Evolutionary conservation across 1,140 invertebrate genomes (phyloP).

Genomic region (Tetragonula clypearis): DNA sequence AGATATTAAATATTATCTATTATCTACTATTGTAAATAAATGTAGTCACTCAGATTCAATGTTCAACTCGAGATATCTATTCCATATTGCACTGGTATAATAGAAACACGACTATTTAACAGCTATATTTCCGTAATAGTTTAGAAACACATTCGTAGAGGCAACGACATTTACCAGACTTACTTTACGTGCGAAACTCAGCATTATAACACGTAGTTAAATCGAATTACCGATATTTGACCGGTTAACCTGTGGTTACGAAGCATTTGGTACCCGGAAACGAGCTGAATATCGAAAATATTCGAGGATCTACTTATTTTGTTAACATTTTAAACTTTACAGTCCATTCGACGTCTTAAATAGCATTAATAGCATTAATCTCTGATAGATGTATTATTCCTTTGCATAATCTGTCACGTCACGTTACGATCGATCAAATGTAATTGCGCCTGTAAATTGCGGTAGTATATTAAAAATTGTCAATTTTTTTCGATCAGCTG

Average conservation of each 20-base stretch:
- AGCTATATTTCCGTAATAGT: neutral
- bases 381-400: too few relatives aligned
- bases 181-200: conserved; percentile 14
- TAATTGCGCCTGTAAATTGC: too few relatives aligned
- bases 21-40: neutral
- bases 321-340: neutral
- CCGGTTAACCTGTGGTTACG: conserved; percentile 61
- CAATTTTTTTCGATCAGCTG: neutral
- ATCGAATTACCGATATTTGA: conserved; percentile 57
- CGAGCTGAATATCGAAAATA: conserved; percentile 27
- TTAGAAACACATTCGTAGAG: neutral
- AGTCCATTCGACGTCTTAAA: neutral
- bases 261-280: conserved; percentile 22
- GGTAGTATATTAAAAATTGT: too few relatives aligned
- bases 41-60: neutral
- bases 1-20: too few relatives aligned
- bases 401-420: too few relatives aligned
- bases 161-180: neutral
- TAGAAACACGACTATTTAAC: neutral
- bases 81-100: neutral
- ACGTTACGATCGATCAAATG: too few relatives aligned
- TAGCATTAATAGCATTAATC: neutral
- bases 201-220: conserved; percentile 32
- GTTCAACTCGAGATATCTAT: neutral
- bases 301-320: neutral